These are phyloP conservation scores for Tetramorium alpestre DNA, from an alignment of 1,140 invertebrate species.

Conservation along the genomic window DNA sequence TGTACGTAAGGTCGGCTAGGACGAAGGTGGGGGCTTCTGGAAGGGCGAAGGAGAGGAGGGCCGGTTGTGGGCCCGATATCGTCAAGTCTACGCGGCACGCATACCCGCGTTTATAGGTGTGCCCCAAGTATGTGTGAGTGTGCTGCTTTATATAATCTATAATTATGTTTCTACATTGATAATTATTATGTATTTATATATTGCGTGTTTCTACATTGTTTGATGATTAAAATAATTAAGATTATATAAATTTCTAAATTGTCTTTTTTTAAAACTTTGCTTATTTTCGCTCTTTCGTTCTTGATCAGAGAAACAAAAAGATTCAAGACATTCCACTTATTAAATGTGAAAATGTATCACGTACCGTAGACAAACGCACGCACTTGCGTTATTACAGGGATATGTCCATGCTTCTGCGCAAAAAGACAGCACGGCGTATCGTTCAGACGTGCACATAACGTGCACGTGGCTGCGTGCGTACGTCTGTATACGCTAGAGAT, in stretches of 20 bases:
- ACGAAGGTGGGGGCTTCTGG: conserved; percentile 61
- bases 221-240: background rate
- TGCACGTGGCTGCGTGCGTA: background rate
- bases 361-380: background rate
- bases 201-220: background rate
- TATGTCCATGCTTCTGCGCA: background rate
- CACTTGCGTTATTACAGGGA: background rate
- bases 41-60: conserved; percentile 63
- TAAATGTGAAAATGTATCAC: background rate
- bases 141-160: conserved; percentile 4
- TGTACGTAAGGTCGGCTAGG: conserved; percentile 72
- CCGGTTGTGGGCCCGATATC: conserved; percentile 42
- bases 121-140: background rate
- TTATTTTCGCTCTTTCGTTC: background rate
- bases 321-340: background rate
- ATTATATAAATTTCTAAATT: background rate
- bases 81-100: conserved; percentile 10
- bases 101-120: background rate
- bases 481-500: background rate
- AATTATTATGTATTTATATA: background rate
- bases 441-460: background rate
- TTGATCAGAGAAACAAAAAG: background rate
- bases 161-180: conserved; percentile 2
- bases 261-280: background rate
- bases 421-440: background rate